Evolutionary conservation across 2,797 vertebrate species (phyloP).

Genomic region (Peromyscus aztecus): DNA sequence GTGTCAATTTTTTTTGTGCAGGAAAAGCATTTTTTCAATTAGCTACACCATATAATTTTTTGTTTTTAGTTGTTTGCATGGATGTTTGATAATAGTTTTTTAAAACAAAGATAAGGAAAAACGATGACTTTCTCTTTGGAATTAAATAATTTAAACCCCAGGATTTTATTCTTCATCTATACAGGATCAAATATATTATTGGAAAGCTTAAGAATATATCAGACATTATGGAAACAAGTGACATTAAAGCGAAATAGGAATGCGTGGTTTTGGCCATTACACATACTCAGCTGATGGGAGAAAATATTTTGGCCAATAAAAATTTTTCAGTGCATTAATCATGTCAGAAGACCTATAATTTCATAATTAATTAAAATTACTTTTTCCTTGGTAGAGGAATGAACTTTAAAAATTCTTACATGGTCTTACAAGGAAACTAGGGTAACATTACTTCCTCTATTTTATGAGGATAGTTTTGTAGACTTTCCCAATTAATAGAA

Average conservation of each 20-base stretch:
- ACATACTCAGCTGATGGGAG: conserved; percentile 15
- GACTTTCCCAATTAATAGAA: neutral
- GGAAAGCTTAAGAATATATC: conserved; percentile 62
- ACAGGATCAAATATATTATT: conserved; percentile 50
- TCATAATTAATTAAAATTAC: conserved; percentile 50
- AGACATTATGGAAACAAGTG: conserved; percentile 61
- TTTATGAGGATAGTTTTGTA: conserved; percentile 10
- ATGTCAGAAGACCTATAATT: conserved; percentile 20
- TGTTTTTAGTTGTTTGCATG: conserved; percentile 77
- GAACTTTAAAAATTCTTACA: conserved; percentile 50
- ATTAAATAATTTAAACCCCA: conserved; percentile 71
- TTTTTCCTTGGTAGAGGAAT: neutral
- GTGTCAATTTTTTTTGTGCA: conserved; percentile 73
- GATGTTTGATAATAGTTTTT: conserved; percentile 76
- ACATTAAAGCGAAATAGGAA: conserved; percentile 57
- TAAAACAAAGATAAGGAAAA: conserved; percentile 72
- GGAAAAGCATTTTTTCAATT: conserved; percentile 80
- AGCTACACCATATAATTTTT: conserved; percentile 80
- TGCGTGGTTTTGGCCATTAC: neutral
- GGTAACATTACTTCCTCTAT: neutral
- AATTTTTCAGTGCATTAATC: neutral
- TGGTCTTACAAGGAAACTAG: neutral
- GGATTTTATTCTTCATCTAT: conserved; percentile 48
- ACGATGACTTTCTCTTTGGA: conserved; percentile 66
- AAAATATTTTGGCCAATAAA: conserved; percentile 58